Percentiles rank a stretch among this genome's conserved stretches.
Evolutionary conservation across 2,113 vertebrate genomes (phyloP).

Genomic region (Chelonoidis abingdonii): DNA sequence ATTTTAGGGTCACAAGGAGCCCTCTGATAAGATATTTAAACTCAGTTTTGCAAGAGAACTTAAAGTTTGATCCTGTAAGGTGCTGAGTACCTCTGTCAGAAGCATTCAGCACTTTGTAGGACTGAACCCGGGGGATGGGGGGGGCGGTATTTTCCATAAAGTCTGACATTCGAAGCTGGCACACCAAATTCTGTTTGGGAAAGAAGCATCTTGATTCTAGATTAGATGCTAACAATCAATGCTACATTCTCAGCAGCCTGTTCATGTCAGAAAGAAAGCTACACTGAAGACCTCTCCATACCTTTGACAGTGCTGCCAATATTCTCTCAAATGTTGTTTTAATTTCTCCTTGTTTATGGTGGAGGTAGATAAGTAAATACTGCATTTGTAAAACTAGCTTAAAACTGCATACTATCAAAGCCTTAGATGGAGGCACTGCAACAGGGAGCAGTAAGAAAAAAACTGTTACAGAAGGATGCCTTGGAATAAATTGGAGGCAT

Average conservation of each 20-base stretch:
- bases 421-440: not conserved
- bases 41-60: conserved; percentile 52
- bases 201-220: conserved; percentile 24
- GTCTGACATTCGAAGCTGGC: conserved; percentile 71
- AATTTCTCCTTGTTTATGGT: not conserved
- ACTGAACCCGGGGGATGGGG: not conserved
- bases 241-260: conserved; percentile 10
- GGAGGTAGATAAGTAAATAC: not conserved
- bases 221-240: conserved; percentile 44
- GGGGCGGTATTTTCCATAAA: conserved; percentile 68
- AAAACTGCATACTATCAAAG: not conserved
- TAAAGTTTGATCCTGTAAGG: conserved; percentile 51
- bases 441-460: conserved; percentile 4
- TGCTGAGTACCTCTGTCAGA: conserved; percentile 59
- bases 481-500: not conserved
- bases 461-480: not conserved
- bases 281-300: not conserved
- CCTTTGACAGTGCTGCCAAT: not conserved
- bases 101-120: conserved; percentile 73
- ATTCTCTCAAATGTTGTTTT: not conserved
- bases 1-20: conserved; percentile 31
- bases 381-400: not conserved
- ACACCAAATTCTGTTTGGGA: conserved; percentile 61
- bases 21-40: conserved; percentile 49
- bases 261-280: not conserved